Conservation (phyloP, 2,113 vertebrate genomes). For the Nyctereutes procyonoides region DNA sequence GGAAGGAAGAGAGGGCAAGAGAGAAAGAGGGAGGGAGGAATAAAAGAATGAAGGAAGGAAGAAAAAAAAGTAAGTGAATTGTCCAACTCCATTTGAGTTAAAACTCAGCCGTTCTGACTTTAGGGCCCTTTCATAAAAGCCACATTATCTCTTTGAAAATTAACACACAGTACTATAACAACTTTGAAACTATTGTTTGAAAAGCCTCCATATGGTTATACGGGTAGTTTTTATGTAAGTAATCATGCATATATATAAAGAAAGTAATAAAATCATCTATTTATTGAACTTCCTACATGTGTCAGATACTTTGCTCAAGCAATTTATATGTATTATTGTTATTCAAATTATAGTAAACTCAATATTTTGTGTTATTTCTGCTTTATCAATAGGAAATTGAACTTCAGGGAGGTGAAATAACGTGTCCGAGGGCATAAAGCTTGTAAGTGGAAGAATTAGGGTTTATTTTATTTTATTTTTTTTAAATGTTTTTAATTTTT, state of each 20-base stretch:
- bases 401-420: neutral
- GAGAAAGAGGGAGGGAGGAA: fast-evolving
- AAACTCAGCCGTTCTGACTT: neutral
- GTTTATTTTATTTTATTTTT: too few relatives aligned
- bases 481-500: too few relatives aligned
- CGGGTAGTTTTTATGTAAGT: neutral
- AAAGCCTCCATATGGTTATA: neutral
- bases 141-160: neutral
- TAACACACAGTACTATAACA: neutral
- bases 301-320: neutral
- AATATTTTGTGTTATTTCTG: neutral
- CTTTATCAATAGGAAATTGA: neutral
- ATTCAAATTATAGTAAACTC: neutral
- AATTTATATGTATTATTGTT: neutral
- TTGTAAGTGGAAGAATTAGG: neutral
- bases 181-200: neutral
- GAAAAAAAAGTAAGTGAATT: neutral
- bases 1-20: neutral
- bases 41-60: too few relatives aligned
- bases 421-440: neutral
- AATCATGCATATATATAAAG: neutral
- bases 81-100: neutral
- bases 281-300: neutral
- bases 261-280: neutral
- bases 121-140: constrained; percentile 5